These are phyloP conservation scores for Trissoscelio sp. DNA, from an alignment of 2,888 invertebrate species.

Conservation along the genomic window DNA sequence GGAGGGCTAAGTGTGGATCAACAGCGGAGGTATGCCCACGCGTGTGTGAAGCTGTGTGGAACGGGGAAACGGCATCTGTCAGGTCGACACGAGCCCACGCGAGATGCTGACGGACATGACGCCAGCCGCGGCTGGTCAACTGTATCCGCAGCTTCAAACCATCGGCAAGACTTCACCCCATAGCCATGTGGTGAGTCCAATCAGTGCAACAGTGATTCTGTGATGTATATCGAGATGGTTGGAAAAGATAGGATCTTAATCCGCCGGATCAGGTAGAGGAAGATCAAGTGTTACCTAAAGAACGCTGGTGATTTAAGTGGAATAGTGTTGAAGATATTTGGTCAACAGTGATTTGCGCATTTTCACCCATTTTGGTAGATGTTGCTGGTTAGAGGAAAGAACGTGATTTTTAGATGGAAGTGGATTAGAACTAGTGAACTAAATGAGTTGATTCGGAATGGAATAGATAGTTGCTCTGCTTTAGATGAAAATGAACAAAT, in stretches of 20 bases:
- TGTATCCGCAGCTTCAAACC: constrained; percentile 82
- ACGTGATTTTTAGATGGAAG: too few relatives aligned
- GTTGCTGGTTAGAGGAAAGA: too few relatives aligned
- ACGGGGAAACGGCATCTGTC: constrained; percentile 18
- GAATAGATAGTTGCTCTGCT: too few relatives aligned
- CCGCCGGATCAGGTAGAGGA: constrained; percentile 73
- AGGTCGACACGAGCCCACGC: constrained; percentile 40
- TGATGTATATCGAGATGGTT: constrained; percentile 67
- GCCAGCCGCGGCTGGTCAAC: constrained; percentile 83
- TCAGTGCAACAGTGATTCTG: constrained; percentile 39
- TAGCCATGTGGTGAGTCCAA: constrained; percentile 82
- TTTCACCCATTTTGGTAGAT: too few relatives aligned
- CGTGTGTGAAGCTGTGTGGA: neutral
- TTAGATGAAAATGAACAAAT: too few relatives aligned
- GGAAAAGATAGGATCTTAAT: constrained; percentile 76
- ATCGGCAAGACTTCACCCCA: constrained; percentile 82
- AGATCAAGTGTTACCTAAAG: constrained; percentile 78
- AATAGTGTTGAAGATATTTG: too few relatives aligned
- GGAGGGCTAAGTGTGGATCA: too few relatives aligned
- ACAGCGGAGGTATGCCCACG: too few relatives aligned
- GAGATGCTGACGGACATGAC: constrained; percentile 83
- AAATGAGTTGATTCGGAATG: too few relatives aligned
- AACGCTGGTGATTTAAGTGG: too few relatives aligned
- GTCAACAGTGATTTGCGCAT: too few relatives aligned
- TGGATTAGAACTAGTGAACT: too few relatives aligned